Evolutionary conservation across 2,113 vertebrate genomes (phyloP), one percentile per base, ranked within the genome.

Genomic region (Anseranas semipalmata): DNA sequence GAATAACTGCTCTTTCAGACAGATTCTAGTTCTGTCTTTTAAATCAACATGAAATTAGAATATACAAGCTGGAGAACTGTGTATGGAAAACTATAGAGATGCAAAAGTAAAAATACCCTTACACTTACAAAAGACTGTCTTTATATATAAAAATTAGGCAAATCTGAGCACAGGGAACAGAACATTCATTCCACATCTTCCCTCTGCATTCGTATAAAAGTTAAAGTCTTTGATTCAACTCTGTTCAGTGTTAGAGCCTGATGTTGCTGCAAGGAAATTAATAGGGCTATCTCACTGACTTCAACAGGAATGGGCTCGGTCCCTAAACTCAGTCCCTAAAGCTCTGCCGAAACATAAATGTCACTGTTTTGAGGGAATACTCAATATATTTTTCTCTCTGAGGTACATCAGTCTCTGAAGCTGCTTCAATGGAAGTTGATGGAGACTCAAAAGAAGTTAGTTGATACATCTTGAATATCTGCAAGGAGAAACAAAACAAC

Each of bases 291-390:
- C 48, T 80, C 14, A 2, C 21, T 3, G 3, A 30, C 59, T 88
- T 78, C 43, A 58, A 52, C n/a, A 84, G 33, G 52, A 77, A 83
- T 15, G 32, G 59, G 7, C 30, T 81, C 62, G 74, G 35, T 60
- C 76, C 63, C 68, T 74, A 66, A 92, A 73, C 50, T 59, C 74
- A 65, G 63, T 87, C 72, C 41, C 72, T 74, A 86, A 92, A 78
- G 83, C 76, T 78, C 88, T 90, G 32, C 43, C 77, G 43, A 86
- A 94, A 84, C 48, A 88, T 76, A 89, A 86, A 85, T 72, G 39
- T 84, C 90, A 78, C 37, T 84, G 39, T 92, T 95, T 83, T 94
- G 75, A 93, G 85, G 52, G 70, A 94, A 86, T 55, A 92, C 22
- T 71, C 85, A 63, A 86, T 84, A 77, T 90, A 79, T 90, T 96